These are phyloP conservation scores for Sylvia borin DNA, from an alignment of 2,797 vertebrate species.

Conservation along the genomic window DNA sequence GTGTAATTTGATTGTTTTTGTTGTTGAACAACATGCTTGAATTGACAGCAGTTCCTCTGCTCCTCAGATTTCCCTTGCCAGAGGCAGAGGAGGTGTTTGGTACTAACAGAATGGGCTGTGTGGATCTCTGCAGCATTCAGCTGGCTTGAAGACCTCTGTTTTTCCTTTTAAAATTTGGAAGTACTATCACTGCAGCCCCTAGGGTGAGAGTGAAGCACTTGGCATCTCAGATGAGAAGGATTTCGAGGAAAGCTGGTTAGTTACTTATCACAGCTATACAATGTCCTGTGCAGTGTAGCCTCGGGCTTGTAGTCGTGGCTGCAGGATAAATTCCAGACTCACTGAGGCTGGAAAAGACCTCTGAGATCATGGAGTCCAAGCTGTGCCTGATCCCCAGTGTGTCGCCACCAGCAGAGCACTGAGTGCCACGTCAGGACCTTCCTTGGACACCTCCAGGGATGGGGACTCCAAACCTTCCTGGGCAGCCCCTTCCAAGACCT, in stretches of 20 bases:
- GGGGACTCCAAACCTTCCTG: not conserved
- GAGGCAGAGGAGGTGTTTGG: not conserved
- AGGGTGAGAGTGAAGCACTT: not conserved
- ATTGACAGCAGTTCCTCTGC: not conserved
- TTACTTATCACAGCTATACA: not conserved
- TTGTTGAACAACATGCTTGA: not conserved
- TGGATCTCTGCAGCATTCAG: not conserved
- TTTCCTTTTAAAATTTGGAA: not conserved
- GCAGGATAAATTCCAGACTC: not conserved
- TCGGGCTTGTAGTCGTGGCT: not conserved
- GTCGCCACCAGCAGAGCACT: not conserved
- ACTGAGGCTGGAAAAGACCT: not conserved
- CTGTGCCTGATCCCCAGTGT: fast-evolving
- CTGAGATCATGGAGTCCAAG: not conserved
- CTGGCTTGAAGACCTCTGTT: not conserved
- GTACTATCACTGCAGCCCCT: not conserved
- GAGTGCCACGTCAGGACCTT: not conserved
- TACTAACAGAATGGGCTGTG: not conserved
- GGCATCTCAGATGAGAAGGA: not conserved
- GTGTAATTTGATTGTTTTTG: not conserved
- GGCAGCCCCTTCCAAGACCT: not conserved
- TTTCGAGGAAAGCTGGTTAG: not conserved
- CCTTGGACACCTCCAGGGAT: not conserved
- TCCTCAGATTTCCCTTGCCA: not conserved
- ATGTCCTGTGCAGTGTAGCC: not conserved